A percentile compares a stretch with the other conserved stretches of the same genome.
phyloP scores from a whole-genome alignment of 2,113 vertebrate species.

The Tor tambroides region DNA sequence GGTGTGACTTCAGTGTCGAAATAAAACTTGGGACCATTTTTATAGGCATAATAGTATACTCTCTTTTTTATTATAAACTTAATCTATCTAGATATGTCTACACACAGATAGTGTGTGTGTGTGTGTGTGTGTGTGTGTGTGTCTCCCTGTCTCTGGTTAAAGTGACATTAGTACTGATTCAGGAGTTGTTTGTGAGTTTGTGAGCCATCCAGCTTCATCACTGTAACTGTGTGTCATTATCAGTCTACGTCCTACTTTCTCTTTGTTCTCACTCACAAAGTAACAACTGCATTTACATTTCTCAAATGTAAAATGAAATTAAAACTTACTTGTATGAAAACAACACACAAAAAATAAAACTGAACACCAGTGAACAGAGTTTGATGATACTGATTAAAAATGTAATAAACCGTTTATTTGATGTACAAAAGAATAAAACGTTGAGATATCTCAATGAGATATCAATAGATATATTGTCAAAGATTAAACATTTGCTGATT shows the following conservation, averaged over 20 bases:
- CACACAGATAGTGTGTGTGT: neutral
- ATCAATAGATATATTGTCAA: neutral
- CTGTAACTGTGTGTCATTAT: constrained; percentile 41
- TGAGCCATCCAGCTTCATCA: constrained; percentile 26
- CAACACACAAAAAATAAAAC: no score
- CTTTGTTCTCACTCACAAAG: neutral
- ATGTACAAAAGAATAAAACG: no score
- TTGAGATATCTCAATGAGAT: no score
- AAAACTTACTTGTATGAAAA: neutral
- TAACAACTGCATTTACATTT: neutral
- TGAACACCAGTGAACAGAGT: neutral
- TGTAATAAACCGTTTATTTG: no score
- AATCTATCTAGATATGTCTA: neutral
- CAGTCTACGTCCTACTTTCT: neutral
- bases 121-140: constrained; percentile 14
- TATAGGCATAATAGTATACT: no score
- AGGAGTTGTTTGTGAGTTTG: constrained; percentile 33
- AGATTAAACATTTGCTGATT: neutral
- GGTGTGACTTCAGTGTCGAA: no score
- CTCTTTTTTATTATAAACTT: neutral
- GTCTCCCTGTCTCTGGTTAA: neutral
- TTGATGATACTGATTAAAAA: no score
- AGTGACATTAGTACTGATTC: constrained; percentile 42
- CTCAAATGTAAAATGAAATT: neutral
- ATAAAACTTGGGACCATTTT: no score